Percentiles rank a stretch among this genome's conserved stretches.
Conservation (phyloP, 2,797 vertebrate genomes). For the Eulemur albifrons region DNA sequence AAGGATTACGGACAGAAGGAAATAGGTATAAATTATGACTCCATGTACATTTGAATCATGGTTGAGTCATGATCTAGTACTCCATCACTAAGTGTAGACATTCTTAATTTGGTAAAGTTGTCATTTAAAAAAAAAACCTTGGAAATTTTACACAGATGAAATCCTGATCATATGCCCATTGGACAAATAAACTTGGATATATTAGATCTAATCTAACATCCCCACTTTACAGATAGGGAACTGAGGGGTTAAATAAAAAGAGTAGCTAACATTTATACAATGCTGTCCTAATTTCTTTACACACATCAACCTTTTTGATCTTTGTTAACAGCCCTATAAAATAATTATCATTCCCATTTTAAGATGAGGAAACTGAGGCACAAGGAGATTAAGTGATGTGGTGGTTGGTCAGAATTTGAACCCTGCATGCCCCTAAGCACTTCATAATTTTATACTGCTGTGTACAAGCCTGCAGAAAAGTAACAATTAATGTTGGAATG, state of each 20-base stretch:
- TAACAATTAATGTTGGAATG: neutral
- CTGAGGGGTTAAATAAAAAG: neutral
- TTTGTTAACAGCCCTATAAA: neutral
- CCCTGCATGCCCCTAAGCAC: neutral
- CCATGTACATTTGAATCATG: conserved; percentile 7
- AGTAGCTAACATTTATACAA: neutral
- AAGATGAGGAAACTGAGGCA: neutral
- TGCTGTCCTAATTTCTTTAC: neutral
- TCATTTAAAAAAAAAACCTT: neutral
- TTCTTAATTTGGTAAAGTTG: neutral
- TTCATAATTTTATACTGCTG: accelerated
- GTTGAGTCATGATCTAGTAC: neutral
- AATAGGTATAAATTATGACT: neutral
- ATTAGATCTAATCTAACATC: neutral
- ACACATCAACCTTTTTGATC: neutral
- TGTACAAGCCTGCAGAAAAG: neutral
- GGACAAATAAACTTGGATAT: neutral
- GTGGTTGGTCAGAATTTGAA: neutral
- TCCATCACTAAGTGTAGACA: conserved; percentile 13
- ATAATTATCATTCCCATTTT: neutral
- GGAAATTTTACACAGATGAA: neutral
- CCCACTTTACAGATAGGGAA: neutral
- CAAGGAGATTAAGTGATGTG: neutral
- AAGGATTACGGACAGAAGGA: conserved; percentile 34
- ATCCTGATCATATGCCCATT: neutral